phyloP scores from a whole-genome alignment of 2,113 vertebrate species.

The Diphyllodes magnificus region DNA sequence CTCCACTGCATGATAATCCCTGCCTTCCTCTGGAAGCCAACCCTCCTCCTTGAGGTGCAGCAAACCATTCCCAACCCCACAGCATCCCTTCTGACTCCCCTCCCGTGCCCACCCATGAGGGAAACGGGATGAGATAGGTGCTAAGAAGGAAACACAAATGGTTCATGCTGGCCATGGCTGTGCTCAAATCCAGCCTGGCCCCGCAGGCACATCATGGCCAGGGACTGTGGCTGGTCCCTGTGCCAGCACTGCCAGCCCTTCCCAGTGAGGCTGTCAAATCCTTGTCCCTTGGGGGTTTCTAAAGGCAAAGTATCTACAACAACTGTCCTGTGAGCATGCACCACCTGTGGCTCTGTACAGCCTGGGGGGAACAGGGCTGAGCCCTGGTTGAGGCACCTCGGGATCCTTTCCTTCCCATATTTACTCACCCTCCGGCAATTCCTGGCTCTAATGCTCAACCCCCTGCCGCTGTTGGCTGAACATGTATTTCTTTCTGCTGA shows the following conservation, averaged over 20 bases:
- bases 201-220: not conserved
- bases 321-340: not conserved
- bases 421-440: not conserved
- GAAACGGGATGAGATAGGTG: rapidly evolving
- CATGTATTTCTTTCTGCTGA: not conserved
- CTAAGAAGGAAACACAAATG: not conserved
- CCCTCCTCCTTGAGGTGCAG: not conserved
- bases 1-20: not conserved
- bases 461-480: rapidly evolving
- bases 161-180: not conserved
- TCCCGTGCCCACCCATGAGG: rapidly evolving
- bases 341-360: not conserved
- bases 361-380: not conserved
- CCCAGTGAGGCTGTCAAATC: not conserved
- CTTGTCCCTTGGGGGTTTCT: not conserved
- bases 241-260: not conserved
- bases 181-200: not conserved
- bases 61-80: not conserved
- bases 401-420: not conserved
- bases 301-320: not conserved
- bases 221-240: not conserved
- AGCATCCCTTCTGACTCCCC: not conserved
- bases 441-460: not conserved
- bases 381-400: not conserved
- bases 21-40: not conserved